These are phyloP conservation scores for Drosophila ananassae DNA, from an alignment of 1,140 invertebrate genomes.

Conservation along the genomic window DNA sequence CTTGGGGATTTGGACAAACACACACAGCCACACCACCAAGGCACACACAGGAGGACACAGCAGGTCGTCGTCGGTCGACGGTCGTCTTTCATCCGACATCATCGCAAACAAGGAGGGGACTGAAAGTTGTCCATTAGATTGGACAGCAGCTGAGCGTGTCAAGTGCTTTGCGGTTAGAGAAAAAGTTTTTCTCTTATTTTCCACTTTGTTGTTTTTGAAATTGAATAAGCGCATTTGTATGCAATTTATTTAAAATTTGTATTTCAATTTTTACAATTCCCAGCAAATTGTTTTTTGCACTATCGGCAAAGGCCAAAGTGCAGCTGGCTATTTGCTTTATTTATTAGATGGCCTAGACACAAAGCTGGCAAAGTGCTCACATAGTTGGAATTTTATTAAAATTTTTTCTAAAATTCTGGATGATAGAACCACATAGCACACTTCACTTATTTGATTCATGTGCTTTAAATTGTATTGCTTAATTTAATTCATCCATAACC, in stretches of 20 bases:
- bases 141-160: slow-evolving; percentile 74
- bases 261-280: slow-evolving; percentile 41
- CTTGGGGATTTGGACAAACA: slow-evolving; percentile 19
- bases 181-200: slow-evolving; percentile 62
- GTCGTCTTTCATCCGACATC: slow-evolving; percentile 35
- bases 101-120: slow-evolving; percentile 7
- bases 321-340: slow-evolving; percentile 49
- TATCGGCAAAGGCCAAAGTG: slow-evolving; percentile 50
- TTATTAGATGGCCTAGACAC: slow-evolving; percentile 36
- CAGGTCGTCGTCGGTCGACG: slow-evolving; percentile 1
- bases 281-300: slow-evolving; percentile 53
- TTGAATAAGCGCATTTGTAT: slow-evolving; percentile 75
- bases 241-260: slow-evolving; percentile 76
- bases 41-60: slow-evolving; percentile 26
- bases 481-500: background rate
- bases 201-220: slow-evolving; percentile 51
- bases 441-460: slow-evolving; percentile 15
- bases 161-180: slow-evolving; percentile 73
- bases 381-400: slow-evolving; percentile 18
- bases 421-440: background rate
- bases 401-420: background rate
- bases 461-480: slow-evolving; percentile 1
- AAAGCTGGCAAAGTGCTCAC: slow-evolving; percentile 7
- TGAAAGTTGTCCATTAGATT: slow-evolving; percentile 55
- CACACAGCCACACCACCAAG: background rate